Evolutionary conservation across 2,888 invertebrate species (phyloP).

Genomic region (Xanthia togata): DNA sequence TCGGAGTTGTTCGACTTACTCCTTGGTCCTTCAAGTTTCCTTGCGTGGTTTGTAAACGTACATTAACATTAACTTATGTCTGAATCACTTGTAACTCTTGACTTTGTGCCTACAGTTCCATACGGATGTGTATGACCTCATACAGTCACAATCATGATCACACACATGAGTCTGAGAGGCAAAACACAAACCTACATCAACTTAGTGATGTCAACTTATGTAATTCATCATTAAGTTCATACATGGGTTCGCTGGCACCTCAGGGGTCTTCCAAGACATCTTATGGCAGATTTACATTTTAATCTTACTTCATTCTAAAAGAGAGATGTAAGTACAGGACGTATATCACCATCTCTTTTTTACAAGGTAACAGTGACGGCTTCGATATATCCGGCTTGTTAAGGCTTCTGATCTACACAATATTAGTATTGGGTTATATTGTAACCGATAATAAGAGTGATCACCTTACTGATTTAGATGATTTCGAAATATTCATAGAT

Average conservation of each 20-base stretch:
- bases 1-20: too few relatives aligned
- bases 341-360: not conserved
- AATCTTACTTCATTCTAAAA: not conserved
- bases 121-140: constrained; percentile 53
- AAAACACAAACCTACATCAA: not conserved
- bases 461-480: not conserved
- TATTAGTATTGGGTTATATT: not conserved
- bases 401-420: not conserved
- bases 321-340: not conserved
- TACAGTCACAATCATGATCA: constrained; percentile 30
- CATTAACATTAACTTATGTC: not conserved
- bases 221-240: not conserved
- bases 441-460: not conserved
- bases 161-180: not conserved
- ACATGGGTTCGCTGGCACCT: not conserved
- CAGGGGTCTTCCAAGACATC: not conserved
- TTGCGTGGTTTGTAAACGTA: constrained; percentile 6
- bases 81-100: constrained; percentile 46
- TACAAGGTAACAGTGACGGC: not conserved
- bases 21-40: not conserved
- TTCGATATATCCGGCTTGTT: not conserved
- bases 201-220: not conserved
- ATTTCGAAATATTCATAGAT: not conserved
- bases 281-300: not conserved
- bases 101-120: constrained; percentile 25